Evolutionary conservation across 2,888 invertebrate species (phyloP).

Genomic region (Metopia argyrocephala): DNA sequence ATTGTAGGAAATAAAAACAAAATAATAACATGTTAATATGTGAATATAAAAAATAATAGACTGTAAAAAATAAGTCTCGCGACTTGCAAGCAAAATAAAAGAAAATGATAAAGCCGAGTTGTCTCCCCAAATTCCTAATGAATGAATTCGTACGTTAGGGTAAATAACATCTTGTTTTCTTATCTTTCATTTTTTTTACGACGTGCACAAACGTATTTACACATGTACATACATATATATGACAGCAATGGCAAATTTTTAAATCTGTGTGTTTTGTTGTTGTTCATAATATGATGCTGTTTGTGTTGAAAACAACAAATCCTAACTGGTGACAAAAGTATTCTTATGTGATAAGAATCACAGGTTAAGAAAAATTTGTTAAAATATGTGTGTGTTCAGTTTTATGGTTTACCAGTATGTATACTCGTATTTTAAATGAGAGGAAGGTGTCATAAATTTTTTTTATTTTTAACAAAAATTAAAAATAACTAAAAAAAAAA

Average conservation of each 20-base stretch:
- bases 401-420: background rate
- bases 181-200: conserved; percentile 21
- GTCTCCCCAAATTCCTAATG: conserved; percentile 72
- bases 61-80: conserved; percentile 64
- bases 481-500: background rate
- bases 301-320: background rate
- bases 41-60: conserved; percentile 31
- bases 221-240: background rate
- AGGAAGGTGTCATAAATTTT: background rate
- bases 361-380: background rate
- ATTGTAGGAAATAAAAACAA: conserved; percentile 61
- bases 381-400: background rate
- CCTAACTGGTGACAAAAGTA: background rate
- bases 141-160: conserved; percentile 62
- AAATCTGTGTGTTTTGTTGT: conserved; percentile 3
- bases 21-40: conserved; percentile 34
- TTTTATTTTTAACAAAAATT: conserved; percentile 18
- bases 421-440: background rate
- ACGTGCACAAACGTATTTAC: background rate
- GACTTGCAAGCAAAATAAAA: conserved; percentile 59
- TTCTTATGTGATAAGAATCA: conserved; percentile 9
- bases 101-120: conserved; percentile 71
- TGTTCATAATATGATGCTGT: background rate
- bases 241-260: background rate
- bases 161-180: conserved; percentile 37